Percentiles rank a stretch among this genome's conserved stretches.
phyloP scores from a whole-genome alignment of 2,888 invertebrate species.

The Crioceris asparagi region DNA sequence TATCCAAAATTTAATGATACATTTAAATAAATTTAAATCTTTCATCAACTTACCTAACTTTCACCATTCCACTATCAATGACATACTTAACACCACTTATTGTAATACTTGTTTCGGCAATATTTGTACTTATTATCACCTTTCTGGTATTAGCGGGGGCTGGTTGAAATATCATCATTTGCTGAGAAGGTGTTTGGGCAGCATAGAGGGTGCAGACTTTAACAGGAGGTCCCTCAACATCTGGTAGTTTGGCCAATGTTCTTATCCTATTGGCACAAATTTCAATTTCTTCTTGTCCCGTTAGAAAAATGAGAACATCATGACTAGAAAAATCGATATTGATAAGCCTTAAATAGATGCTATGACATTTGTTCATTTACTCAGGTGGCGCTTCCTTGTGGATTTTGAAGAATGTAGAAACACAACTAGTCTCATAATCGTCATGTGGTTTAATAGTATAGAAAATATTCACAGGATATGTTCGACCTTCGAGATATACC shows the following conservation, averaged over 20 bases:
- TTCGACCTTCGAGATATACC: conserved; percentile 82
- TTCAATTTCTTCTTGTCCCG: conserved; percentile 96
- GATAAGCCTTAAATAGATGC: not conserved
- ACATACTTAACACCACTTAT: conserved; percentile 87
- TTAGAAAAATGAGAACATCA: conserved; percentile 86
- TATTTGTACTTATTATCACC: conserved; percentile 90
- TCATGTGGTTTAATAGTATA: conserved; percentile 61
- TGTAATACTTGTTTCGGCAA: conserved; percentile 96
- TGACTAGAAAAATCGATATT: conserved; percentile 44
- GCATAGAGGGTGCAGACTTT: conserved; percentile 85
- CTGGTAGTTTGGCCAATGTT: conserved; percentile 56
- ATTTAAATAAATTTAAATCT: not conserved
- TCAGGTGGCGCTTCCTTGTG: conserved; percentile 70
- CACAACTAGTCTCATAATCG: conserved; percentile 74
- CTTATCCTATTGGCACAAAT: conserved; percentile 65
- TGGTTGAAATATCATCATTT: conserved; percentile 74
- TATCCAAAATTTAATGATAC: conserved; percentile 4
- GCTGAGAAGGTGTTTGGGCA: conserved; percentile 74
- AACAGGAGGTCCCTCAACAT: conserved; percentile 52
- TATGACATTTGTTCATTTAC: conserved; percentile 41
- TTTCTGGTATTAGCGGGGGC: conserved; percentile 69
- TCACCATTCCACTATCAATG: conserved; percentile 86
- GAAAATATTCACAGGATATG: conserved; percentile 67
- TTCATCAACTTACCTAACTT: conserved; percentile 55
- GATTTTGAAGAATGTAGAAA: conserved; percentile 83